Percentiles rank a stretch among this genome's conserved stretches.
phyloP scores from a whole-genome alignment of 2,888 invertebrate genomes.

The Rhabditophanes sp. region DNA sequence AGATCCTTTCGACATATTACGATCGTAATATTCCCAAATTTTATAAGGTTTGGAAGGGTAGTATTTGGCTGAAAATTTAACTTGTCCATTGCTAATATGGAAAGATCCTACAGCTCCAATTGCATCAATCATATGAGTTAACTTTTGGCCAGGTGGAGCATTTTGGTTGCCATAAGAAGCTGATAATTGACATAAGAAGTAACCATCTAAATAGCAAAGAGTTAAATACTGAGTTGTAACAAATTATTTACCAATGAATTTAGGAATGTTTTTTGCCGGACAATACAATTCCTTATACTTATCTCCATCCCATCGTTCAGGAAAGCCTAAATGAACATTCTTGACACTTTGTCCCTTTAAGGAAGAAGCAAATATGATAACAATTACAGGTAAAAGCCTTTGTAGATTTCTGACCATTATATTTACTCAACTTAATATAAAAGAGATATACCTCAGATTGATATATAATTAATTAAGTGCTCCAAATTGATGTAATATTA shows the following conservation, averaged over 20 bases:
- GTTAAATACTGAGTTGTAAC: not conserved
- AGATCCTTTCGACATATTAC: conserved; percentile 33
- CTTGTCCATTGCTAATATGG: conserved; percentile 37
- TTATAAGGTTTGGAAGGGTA: conserved; percentile 41
- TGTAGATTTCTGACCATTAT: too few relatives aligned
- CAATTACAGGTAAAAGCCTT: too few relatives aligned
- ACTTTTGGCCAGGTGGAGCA: conserved; percentile 32
- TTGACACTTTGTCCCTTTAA: conserved; percentile 4
- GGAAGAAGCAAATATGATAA: too few relatives aligned
- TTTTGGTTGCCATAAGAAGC: conserved; percentile 38
- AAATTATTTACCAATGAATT: conserved; percentile 25
- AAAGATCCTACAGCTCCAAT: conserved; percentile 42
- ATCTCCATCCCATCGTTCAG: conserved; percentile 43
- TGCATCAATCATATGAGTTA: conserved; percentile 43
- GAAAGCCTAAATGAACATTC: conserved; percentile 27
- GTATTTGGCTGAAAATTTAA: conserved; percentile 41
- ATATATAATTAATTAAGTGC: too few relatives aligned
- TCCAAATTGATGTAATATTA: too few relatives aligned
- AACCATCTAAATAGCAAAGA: conserved; percentile 29
- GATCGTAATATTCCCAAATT: conserved; percentile 44
- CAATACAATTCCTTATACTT: conserved; percentile 39
- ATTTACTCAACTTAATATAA: too few relatives aligned
- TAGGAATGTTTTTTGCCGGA: conserved; percentile 39
- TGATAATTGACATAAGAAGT: conserved; percentile 42
- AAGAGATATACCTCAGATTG: too few relatives aligned